Percentiles rank a stretch among this genome's conserved stretches.
phyloP scores from a whole-genome alignment of 2,888 invertebrate genomes.

The Entomobrya multifasciata region DNA sequence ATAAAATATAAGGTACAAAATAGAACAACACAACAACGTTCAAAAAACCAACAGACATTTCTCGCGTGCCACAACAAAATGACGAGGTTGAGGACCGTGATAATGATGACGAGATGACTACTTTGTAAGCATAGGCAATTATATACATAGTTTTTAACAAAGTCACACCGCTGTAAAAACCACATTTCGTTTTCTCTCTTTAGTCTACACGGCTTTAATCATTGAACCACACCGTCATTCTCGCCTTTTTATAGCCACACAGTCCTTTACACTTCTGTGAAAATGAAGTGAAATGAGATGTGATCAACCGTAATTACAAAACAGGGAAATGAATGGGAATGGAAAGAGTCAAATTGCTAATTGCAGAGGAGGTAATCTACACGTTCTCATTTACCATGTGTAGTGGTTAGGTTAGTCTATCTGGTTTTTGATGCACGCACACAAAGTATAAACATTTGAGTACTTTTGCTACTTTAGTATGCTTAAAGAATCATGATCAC shows the following conservation, averaged over 20 bases:
- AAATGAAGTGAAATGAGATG: conserved; percentile 20
- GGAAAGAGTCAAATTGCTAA: conserved; percentile 33
- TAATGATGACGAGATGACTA: conserved; percentile 25
- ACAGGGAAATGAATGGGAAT: not conserved
- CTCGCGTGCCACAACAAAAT: conserved; percentile 52
- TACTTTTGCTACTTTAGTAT: no score
- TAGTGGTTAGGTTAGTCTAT: no score
- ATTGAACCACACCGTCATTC: not conserved
- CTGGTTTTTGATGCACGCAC: no score
- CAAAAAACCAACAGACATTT: no score
- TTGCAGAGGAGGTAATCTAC: not conserved
- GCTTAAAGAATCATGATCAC: no score
- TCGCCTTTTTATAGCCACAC: not conserved
- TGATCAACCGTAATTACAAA: not conserved
- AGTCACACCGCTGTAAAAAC: conserved; percentile 47
- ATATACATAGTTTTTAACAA: conserved; percentile 33
- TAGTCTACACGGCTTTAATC: not conserved
- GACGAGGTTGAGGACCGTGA: not conserved
- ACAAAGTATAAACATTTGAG: no score
- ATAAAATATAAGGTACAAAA: conserved; percentile 10
- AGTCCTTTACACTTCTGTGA: not conserved
- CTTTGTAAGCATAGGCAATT: conserved; percentile 21
- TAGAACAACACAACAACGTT: no score
- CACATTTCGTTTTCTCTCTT: conserved; percentile 47
- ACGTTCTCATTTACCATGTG: no score